Percentiles rank a stretch among this genome's conserved stretches.
Evolutionary conservation across 2,113 vertebrate genomes (phyloP).

Genomic region (Narcine bancroftii): DNA sequence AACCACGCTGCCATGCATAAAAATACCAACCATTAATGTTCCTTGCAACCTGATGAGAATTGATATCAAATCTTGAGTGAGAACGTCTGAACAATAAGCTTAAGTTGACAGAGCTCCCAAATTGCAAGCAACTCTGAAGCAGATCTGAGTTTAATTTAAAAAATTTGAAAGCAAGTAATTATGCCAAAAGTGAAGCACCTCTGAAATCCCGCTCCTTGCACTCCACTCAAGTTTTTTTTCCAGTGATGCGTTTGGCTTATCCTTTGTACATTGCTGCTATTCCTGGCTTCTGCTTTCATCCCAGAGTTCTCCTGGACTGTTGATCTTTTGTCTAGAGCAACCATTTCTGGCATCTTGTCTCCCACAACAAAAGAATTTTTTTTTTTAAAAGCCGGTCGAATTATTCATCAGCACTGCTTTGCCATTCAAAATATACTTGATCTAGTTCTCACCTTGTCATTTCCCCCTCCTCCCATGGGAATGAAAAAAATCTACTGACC

Average conservation of each 20-base stretch:
- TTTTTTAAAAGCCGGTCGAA: no score
- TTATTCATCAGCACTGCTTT: no score
- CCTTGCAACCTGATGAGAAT: background rate
- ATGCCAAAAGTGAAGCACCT: background rate
- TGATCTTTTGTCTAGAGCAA: background rate
- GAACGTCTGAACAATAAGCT: constrained; percentile 9
- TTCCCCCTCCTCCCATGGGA: no score
- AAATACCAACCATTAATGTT: background rate
- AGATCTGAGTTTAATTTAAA: background rate
- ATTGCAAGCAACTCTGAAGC: background rate
- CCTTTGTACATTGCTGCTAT: no score
- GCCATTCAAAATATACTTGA: no score
- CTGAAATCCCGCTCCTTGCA: rapidly evolving
- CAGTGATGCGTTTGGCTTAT: background rate
- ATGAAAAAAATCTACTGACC: no score
- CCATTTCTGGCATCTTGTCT: background rate
- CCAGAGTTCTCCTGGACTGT: background rate
- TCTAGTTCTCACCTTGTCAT: no score
- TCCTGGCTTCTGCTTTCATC: background rate
- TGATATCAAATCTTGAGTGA: background rate
- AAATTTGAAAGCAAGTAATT: background rate
- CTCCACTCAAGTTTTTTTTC: rapidly evolving
- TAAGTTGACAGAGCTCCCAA: background rate
- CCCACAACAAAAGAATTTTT: background rate
- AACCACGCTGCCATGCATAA: no score